Base-by-base conservation (phyloP, 2,888 invertebrate species). In the Meganola albula region DNA sequence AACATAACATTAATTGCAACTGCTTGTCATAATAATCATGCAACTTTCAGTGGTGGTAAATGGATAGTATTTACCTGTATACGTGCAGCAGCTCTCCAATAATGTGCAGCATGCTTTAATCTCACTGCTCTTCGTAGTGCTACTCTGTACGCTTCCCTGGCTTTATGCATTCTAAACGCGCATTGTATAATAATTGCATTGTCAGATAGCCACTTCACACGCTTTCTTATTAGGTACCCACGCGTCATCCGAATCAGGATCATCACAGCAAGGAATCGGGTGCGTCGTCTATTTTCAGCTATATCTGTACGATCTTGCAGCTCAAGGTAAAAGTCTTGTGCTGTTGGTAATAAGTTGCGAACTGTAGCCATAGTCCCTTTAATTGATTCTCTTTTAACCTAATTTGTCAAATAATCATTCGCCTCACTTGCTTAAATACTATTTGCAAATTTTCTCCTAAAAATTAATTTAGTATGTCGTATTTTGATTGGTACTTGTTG, bases 291-390 rank as follows among this genome's bases (percentile, higher is more conserved):
- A 0, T 35, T 41, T 53, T 82, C 77, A 2, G 80, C 79, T 4
- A 45, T 11, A 13, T 80, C 65, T 1, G 63, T 39, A 1, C 67
- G 48, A 4, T 61, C 48, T 53, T 84, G 80, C 11, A 85, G 51
- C 28, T 63, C 66, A 1, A 40, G 48, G 28, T 69, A 75, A 47
- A 74, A 84, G 1, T 73, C 66, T 12, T 57, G 24, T 7, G 53
- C 35, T 2, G 52, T 52, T n/a, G 67, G 74, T 20, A 84, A 43
- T 6, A 74, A 43, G 9, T 44, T 39, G 13, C 63, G 13, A 2
- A 82, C 72, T 10, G 77, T 67, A 24, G 84, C 82, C 85, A 84
- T 84, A n/a, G n/a, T n/a, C n/a, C n/a, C n/a, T n/a, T n/a, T n/a
- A n/a, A n/a, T n/a, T n/a, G n/a, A n/a, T n/a, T n/a, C n/a, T n/a